Evolutionary conservation across 2,113 vertebrate species (phyloP), one percentile per base, ranked within the genome.

Genomic region (Lutjanus erythropterus): DNA sequence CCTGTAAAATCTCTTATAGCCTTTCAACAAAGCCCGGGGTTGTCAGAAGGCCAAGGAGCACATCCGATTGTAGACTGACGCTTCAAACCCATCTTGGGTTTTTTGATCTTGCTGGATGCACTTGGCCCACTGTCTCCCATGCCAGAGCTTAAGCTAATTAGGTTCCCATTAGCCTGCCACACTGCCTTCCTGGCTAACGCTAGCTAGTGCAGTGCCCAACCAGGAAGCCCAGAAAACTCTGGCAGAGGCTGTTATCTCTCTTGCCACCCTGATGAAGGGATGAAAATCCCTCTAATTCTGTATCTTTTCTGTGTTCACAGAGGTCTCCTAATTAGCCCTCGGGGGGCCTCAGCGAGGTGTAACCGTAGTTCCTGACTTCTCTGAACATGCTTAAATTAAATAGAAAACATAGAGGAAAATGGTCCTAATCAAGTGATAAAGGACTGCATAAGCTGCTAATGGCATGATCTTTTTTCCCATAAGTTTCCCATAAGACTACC

Each of bases 71-170:
- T 60, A 82, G 71, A 86, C 56, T 44, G 55, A 56, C 18, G 68
- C 81, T 90, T 91, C 76, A 88, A 79, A 86, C 64, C 67, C 72
- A 76, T 89, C 85, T 81, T 68, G 68, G 46, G 4, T 35, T 81
- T 86, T 79, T 87, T 86, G 65, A 89, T 91, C 68, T 87, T 69
- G 70, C 46, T 83, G 84, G 84, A 85, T 78, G 62, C 79, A 70
- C 74, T 84, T 56, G 78, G 83, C 68, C 68, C 52, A 56, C 56
- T 69, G 67, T 72, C 46, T 83, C 60, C 69, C 79, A 81, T 81
- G 85, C 83, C 87, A 90, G 84, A 69, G 88, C 86, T 91, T 91
- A 84, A 88, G 77, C 87, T 92, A 93, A 94, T 93, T 91, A 91
- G 75, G 78, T 87, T 89, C 80, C 80, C 81, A 91, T 92, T 92